Base-by-base conservation (phyloP, 2,797 vertebrate species). In the Heliangelus exortis region DNA sequence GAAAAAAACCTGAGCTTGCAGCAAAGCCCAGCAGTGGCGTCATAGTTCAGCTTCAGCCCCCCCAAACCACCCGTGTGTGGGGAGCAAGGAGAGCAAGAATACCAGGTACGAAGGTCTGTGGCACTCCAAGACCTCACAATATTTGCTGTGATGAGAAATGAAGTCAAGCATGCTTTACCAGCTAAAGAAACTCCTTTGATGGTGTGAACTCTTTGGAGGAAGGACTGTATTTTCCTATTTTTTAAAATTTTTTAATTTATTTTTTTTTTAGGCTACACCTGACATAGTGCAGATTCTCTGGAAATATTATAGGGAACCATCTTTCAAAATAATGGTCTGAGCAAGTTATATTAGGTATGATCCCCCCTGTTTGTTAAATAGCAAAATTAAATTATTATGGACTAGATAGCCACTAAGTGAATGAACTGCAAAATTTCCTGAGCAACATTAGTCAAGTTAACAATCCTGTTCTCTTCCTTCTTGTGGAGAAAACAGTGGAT, bases 71-170 rank as follows among this genome's bases (percentile, higher is more conserved):
- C 34, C 12, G 0, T 5, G 18, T 13, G 33, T 1, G 45, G 22
- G 47, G 50, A 80, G 36, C 22, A 26, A 47, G 26, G 39, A 53
- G n/a, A 23, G 34, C 53, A 68, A 73, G 71, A 23, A 48, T 47
- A 9, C 28, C 3, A 16, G 1, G 0, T 21, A 2, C 19, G 68
- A 78, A 80, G 53, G 26, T 69, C 68, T 75, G 7, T 0, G 6
- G 21, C 10, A 47, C 48, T 61, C 34, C 20, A 7, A 51, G 65
- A 71, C 12, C 16, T 62, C 61, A 39, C 16, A 71, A 87, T n/a
- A 43, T 5, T 36, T 1, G 1, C 15, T 31, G 29, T 36, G 21
- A 29, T n/a, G 53, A n/a, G 36, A 76, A 86, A 48, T 7, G 6
- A 25, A 48, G 5, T 45, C 34, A 90, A 55, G 62, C 14, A 3